Evolutionary conservation across 2,888 invertebrate species (phyloP), one percentile per base, ranked within the genome.

Genomic region (Chalcosyrphus nemorum): DNA sequence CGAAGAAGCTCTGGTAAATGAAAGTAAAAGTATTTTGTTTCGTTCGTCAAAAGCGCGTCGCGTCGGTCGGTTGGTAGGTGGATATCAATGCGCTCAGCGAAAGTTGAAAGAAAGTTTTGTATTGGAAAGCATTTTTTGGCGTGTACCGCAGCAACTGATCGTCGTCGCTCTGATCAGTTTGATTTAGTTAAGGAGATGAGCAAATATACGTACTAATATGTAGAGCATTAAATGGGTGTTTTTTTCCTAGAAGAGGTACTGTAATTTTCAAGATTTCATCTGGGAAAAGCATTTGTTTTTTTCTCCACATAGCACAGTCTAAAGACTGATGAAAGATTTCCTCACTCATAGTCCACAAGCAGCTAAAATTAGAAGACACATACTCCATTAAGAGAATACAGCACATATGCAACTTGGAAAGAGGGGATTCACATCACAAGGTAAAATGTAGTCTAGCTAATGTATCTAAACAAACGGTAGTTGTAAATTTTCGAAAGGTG

Each of bases 51-150:
- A 61, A 71, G 76, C 57, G 41, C n/a, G 72, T 54, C 47, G 17
- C 38, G 56, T 59, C 35, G 75, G 43, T 21, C 35, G 61, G 56
- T 59, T 27, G 75, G 43, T 21, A 24, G 61, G 47, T 63, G 41
- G 56, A 66, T 29, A 68, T 68, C 72, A 63, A 77, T 47, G 56
- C 52, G 45, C 65, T 21, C 70, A 75, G 84, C 74, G 84, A 84
- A 84, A 84, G 84, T 80, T 80, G 84, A 80, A 84, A 84, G 84
- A 84, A 84, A 84, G 80, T 84, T 80, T 84, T 35, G 38, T 4
- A 63, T 72, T 78, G 72, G 78, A 82, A 72, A 72, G 78, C 77
- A 68, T 78, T 78, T 68, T 78, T 61, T 65, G 5, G 50, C 77
- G 59, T 61, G 63, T 52, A 32, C 54, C 13, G 24, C 13, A 4